phyloP scores from a whole-genome alignment of 2,113 vertebrate species.

The Ranitomeya variabilis region DNA sequence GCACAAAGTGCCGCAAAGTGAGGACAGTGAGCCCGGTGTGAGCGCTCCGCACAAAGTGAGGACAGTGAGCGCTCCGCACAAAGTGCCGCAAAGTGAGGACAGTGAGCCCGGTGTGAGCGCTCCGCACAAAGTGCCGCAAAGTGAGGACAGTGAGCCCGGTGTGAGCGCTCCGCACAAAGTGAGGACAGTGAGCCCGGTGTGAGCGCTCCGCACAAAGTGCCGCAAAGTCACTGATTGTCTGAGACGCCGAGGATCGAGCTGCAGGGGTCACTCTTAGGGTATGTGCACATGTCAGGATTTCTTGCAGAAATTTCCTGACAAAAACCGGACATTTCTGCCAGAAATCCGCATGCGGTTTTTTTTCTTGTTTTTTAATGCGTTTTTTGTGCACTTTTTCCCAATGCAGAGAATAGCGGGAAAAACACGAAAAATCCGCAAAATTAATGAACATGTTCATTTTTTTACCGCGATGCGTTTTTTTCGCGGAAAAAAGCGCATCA shows the following conservation, averaged over 20 bases:
- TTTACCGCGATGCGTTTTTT: too few relatives aligned
- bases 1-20: slow-evolving; percentile 2
- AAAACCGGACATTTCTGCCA: too few relatives aligned
- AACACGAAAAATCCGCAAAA: too few relatives aligned
- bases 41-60: neutral
- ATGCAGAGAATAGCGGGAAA: too few relatives aligned
- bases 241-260: neutral
- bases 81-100: slow-evolving; percentile 19
- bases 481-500: too few relatives aligned
- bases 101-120: slow-evolving; percentile 7
- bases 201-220: neutral
- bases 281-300: too few relatives aligned
- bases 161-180: neutral
- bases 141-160: neutral
- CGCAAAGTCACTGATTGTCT: neutral
- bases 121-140: neutral
- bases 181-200: slow-evolving; percentile 5
- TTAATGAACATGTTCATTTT: too few relatives aligned
- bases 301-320: too few relatives aligned
- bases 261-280: neutral
- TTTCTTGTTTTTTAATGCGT: too few relatives aligned
- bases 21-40: slow-evolving; percentile 5
- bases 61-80: too few relatives aligned
- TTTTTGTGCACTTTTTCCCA: too few relatives aligned
- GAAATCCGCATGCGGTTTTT: too few relatives aligned